A percentile compares a stretch with the other conserved stretches of the same genome.
Conservation (phyloP, 2,797 vertebrate species). For the Acanthopagrus latus region DNA sequence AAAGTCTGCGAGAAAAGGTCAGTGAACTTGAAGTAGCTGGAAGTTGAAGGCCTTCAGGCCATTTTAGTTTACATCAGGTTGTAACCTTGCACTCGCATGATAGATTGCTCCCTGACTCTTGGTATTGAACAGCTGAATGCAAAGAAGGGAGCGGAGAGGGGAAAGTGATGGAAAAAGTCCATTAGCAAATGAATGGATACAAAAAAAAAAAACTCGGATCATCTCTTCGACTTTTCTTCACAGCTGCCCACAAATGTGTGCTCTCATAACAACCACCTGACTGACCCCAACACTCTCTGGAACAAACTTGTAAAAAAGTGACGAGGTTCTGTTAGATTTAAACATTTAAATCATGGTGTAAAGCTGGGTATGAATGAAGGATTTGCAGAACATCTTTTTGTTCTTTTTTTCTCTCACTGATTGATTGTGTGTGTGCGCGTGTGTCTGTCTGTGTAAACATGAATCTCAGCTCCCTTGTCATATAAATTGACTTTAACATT, state of each 20-base stretch:
- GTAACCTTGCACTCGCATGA: conserved; percentile 19
- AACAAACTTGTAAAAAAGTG: conserved; percentile 34
- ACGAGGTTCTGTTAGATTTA: conserved; percentile 16
- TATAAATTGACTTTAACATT: conserved; percentile 57
- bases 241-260: conserved; percentile 14
- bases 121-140: conserved; percentile 28
- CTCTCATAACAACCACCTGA: not conserved
- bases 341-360: conserved; percentile 24
- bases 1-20: conserved; percentile 40
- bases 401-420: conserved; percentile 25
- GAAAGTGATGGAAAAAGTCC: conserved; percentile 23
- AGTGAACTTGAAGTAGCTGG: conserved; percentile 39
- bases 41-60: conserved; percentile 26
- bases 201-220: not conserved
- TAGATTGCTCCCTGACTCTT: conserved; percentile 6
- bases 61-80: conserved; percentile 39
- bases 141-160: conserved; percentile 19
- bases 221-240: conserved; percentile 11
- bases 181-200: not conserved
- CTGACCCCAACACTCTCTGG: conserved; percentile 13
- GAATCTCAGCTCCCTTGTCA: conserved; percentile 50
- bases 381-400: conserved; percentile 26
- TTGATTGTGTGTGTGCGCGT: not conserved
- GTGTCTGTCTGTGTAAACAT: too few relatives aligned
- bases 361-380: conserved; percentile 33